phyloP scores from a whole-genome alignment of 2,888 invertebrate genomes.

The Apodemia duryi region DNA sequence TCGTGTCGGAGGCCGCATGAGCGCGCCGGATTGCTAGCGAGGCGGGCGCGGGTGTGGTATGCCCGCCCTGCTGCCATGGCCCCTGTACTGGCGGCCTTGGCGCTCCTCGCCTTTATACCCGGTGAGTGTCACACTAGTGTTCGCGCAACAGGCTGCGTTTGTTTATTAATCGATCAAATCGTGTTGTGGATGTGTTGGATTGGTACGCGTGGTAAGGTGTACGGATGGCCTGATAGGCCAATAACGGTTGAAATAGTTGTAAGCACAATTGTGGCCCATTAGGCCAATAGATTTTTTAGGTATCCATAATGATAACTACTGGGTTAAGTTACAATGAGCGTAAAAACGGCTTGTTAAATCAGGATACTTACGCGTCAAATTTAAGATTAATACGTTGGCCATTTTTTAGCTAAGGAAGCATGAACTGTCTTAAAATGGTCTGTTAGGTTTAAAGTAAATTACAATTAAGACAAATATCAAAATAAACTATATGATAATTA shows the following conservation, averaged over 20 bases:
- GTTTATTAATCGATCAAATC: slow-evolving; percentile 41
- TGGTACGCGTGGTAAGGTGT: slow-evolving; percentile 23
- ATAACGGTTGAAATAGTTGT: background rate
- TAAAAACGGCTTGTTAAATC: too few relatives aligned
- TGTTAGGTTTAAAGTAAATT: too few relatives aligned
- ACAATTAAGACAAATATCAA: too few relatives aligned
- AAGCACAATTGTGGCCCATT: background rate
- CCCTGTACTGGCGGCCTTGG: slow-evolving; percentile 68
- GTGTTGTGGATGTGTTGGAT: slow-evolving; percentile 63
- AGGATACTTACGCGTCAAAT: too few relatives aligned
- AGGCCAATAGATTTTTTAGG: background rate
- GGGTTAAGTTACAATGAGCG: too few relatives aligned
- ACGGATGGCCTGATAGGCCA: background rate
- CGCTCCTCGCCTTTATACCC: slow-evolving; percentile 71
- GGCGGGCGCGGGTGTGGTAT: slow-evolving; percentile 76
- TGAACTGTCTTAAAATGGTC: too few relatives aligned
- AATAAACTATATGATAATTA: too few relatives aligned
- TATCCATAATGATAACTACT: too few relatives aligned
- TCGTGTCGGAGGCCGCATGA: slow-evolving; percentile 58
- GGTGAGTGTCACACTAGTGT: slow-evolving; percentile 54
- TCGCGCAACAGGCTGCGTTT: slow-evolving; percentile 59
- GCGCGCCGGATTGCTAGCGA: slow-evolving; percentile 74
- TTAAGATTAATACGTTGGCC: too few relatives aligned
- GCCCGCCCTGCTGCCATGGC: slow-evolving; percentile 75
- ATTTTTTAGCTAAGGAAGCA: too few relatives aligned